Percentiles rank a stretch among this genome's conserved stretches.
These are phyloP conservation scores for Trichogramma evanescens DNA, from an alignment of 2,888 invertebrate species.

Conservation along the genomic window DNA sequence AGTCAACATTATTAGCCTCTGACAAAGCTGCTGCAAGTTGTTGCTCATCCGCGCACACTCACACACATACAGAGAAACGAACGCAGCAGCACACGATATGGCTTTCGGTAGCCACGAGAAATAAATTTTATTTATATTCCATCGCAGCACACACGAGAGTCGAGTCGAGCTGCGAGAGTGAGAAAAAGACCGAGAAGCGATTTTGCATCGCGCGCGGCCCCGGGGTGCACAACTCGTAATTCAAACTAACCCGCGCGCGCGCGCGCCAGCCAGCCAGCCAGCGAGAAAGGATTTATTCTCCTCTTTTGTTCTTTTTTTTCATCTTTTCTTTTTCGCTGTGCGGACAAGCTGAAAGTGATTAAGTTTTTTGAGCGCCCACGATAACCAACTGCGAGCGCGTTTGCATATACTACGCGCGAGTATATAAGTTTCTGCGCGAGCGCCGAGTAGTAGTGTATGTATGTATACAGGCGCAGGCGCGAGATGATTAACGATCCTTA, in stretches of 20 bases:
- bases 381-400: neutral
- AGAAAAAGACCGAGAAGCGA: neutral
- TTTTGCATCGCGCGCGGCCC: neutral
- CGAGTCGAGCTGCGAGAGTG: neutral
- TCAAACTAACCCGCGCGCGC: neutral
- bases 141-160: conserved; percentile 14
- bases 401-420: neutral
- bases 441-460: too few relatives aligned
- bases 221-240: conserved; percentile 16
- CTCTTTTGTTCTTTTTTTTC: neutral
- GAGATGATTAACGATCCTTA: too few relatives aligned
- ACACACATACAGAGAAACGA: neutral
- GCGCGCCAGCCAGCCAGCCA: too few relatives aligned
- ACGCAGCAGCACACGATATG: conserved; percentile 12
- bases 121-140: conserved; percentile 23
- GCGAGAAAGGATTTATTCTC: neutral
- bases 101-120: conserved; percentile 24
- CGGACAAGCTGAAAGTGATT: too few relatives aligned
- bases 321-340: neutral
- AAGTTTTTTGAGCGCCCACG: conserved; percentile 1
- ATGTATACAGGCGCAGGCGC: too few relatives aligned
- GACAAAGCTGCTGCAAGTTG: conserved; percentile 10
- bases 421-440: neutral
- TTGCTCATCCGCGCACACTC: neutral
- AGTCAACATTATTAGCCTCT: conserved; percentile 12